A percentile compares a stretch with the other conserved stretches of the same genome.
These are phyloP conservation scores for Ochropleura leucogaster DNA, from an alignment of 2,888 invertebrate species.

Conservation along the genomic window DNA sequence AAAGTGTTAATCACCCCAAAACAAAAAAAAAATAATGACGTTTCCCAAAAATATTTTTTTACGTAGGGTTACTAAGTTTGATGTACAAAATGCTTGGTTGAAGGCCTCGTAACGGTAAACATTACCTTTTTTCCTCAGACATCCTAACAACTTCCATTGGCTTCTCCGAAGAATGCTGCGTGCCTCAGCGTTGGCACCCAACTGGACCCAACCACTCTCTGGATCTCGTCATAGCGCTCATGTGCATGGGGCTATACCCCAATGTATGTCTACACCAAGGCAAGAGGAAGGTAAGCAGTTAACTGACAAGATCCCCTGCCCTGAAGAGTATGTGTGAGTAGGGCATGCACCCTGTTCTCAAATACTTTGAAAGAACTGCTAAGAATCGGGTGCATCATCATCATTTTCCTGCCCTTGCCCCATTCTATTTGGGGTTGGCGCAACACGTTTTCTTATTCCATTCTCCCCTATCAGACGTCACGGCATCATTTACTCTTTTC, in stretches of 20 bases:
- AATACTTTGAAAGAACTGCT: background rate
- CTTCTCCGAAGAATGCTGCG: conserved; percentile 97
- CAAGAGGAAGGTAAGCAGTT: conserved; percentile 94
- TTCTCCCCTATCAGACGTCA: too few species aligned
- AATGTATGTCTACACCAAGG: conserved; percentile 99
- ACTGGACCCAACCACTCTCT: conserved; percentile 94
- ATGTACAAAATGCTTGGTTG: too few species aligned
- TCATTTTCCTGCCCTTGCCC: too few species aligned
- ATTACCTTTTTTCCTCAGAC: conserved; percentile 82
- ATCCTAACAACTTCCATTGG: conserved; percentile 92
- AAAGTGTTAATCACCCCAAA: too few species aligned
- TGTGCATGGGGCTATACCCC: conserved; percentile 98
- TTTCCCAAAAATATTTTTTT: too few species aligned
- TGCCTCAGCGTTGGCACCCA: conserved; percentile 94
- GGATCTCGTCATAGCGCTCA: conserved; percentile 95
- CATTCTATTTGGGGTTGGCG: too few species aligned
- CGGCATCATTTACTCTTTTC: too few species aligned
- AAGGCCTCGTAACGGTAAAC: too few species aligned
- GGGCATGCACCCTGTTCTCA: background rate
- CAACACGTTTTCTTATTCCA: too few species aligned
- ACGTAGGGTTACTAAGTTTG: too few species aligned
- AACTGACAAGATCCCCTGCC: background rate
- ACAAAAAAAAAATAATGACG: too few species aligned
- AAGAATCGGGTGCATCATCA: background rate
- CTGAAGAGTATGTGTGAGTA: too few species aligned